phyloP scores from a whole-genome alignment of 2,797 vertebrate genomes.

The Babyrousa celebensis region DNA sequence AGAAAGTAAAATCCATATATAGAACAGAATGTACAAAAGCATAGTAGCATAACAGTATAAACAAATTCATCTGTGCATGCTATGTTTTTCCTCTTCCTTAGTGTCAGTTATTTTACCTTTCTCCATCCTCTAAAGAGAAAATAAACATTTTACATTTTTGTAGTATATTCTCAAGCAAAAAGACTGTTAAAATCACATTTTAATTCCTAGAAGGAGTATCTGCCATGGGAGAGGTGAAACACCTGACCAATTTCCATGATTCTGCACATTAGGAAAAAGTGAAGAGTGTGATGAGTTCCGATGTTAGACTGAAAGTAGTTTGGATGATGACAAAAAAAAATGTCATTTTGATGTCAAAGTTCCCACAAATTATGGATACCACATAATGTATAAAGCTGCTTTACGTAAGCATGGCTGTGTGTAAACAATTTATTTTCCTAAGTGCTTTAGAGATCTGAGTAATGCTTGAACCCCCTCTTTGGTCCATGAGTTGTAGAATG shows the following conservation, averaged over 20 bases:
- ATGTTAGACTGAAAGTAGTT: not conserved
- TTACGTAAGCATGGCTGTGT: not conserved
- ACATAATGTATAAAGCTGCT: not conserved
- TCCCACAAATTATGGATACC: not conserved
- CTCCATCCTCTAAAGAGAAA: not conserved
- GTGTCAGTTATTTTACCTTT: not conserved
- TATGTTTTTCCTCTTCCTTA: not conserved
- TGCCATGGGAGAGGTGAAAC: not conserved
- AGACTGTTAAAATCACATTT: not conserved
- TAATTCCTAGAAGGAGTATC: not conserved
- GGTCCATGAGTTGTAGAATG: not conserved
- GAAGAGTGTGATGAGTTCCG: not conserved
- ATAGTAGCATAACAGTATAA: not conserved
- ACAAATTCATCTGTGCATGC: not conserved
- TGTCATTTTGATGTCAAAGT: not conserved
- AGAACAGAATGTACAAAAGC: not conserved
- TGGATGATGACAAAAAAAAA: not conserved
- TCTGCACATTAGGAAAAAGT: not conserved
- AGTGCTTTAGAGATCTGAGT: not conserved
- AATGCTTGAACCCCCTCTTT: not conserved
- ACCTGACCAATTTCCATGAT: not conserved
- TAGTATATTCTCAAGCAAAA: not conserved
- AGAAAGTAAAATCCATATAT: not conserved
- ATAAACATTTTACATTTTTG: not conserved
- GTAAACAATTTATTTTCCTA: not conserved